Evolutionary conservation across 2,797 vertebrate species (phyloP), one percentile per base, ranked within the genome.

Genomic region (Sandelia bainsii): DNA sequence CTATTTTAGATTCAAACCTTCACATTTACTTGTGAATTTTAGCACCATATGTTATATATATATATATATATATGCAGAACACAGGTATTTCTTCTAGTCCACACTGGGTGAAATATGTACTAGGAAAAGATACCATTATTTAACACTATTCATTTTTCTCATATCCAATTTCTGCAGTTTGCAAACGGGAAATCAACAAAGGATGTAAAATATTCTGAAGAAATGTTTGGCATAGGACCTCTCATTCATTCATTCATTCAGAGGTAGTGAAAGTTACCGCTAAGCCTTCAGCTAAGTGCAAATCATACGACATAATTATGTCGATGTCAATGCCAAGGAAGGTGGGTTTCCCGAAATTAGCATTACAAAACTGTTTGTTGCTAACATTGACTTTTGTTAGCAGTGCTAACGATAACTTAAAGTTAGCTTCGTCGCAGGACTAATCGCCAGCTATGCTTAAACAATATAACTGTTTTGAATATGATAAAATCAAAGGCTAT

Each of bases 171-270:
- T 29, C 32, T 34, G 8, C 7, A 8, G 32, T 34, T 8, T 34
- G 32, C 32, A 34, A 34, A 34, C 32, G 8, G 32, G 32, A 34
- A 34, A 34, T 10, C 32, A 34, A 34, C 32, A 34, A 34, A 34
- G 32, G 32, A 34, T 1, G 32, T 32, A 4, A 32, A 32, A 32
- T 32, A 32, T 32, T 32, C 29, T 32, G 29, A 32, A 20, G 11
- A n/a, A 10, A 20, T 14, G 13, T 25, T 27, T 6, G 9, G 1
- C 22, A 54, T 6, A 19, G 5, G n/a, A 27, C 32, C 42, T 6
- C 27, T 16, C 37, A 19, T 57, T 69, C 45, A 72, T 69, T 73
- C 25, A 56, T 9, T 69, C 45, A 72, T 69, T 73, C 25, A 56
- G 7, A 1, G 32, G 3, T 23, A 25, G 22, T 4, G 5, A n/a